Base-by-base conservation (phyloP, 1,140 invertebrate species). In the Microplitis demolitor region DNA sequence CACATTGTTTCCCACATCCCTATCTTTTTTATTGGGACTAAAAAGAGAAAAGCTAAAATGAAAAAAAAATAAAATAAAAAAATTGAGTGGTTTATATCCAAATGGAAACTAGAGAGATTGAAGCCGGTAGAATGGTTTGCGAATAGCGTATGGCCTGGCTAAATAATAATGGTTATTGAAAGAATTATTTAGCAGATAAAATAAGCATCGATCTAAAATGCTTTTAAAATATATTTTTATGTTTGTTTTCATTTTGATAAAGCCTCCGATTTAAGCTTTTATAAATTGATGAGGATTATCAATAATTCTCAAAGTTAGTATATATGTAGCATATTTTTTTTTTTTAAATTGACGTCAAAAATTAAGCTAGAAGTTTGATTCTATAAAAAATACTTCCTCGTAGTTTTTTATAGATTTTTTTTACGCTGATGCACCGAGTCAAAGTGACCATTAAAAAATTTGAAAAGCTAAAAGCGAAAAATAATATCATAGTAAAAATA, bases 121-220 rank as follows among this genome's bases (percentile, higher is more conserved):
- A 54, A 54, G 53, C 14, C 5, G 16, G 53, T 54, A 14, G 16
- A 54, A 54, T 54, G 11, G 53, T 5, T 54, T 14, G 13, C 50
- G 71, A 62, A 64, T 78, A 78, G 79, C 79, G 80, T 79, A 83
- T 79, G 77, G 71, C 58, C 51, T 33, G 56, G 69, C 74, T 79
- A 78, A 80, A 82, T 82, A 79, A 82, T 79, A 80, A 80, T 70
- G 73, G 75, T 83, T 82, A 82, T 83, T 79, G 80, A 79, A 80
- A 77, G 79, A 77, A 78, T 66, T 31, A 37, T 33, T 37, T 54
- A 24, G 39, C 4, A 37, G 37, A 37, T 53, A 63, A 62, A 50
- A 62, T 24, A 70, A 50, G 39, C 39, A 45, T 45, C 39, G 39
- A 45, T 45, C 39, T 45, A 45, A 45, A 6, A 45, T 9, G 39